Evolutionary conservation across 2,797 vertebrate species (phyloP).

Genomic region (Eulemur albifrons): DNA sequence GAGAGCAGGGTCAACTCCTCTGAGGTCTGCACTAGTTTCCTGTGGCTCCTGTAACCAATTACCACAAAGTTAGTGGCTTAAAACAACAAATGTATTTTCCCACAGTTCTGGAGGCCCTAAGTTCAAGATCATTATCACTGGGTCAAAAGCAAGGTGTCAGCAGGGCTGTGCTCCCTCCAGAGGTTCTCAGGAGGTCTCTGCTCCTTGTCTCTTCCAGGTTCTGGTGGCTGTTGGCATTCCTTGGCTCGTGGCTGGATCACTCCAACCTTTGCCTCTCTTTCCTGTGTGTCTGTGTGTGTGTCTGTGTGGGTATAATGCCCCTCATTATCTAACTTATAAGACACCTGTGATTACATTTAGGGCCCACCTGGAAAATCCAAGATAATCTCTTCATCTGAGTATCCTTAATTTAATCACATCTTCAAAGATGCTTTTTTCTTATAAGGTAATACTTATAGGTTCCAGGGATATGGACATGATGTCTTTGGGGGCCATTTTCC

Average conservation of each 20-base stretch:
- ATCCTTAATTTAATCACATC: background rate
- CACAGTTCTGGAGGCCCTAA: background rate
- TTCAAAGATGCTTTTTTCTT: background rate
- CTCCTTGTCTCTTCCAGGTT: background rate
- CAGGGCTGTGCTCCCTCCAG: accelerated
- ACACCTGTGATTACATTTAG: background rate
- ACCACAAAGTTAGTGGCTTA: background rate
- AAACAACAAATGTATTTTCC: background rate
- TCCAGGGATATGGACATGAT: background rate
- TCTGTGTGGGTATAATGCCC: background rate
- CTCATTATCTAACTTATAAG: background rate
- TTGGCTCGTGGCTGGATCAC: background rate
- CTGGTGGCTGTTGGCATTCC: background rate
- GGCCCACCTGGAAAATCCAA: background rate
- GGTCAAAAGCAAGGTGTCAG: background rate
- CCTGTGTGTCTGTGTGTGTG: background rate
- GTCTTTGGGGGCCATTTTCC: background rate
- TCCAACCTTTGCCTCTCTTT: background rate
- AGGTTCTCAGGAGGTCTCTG: background rate
- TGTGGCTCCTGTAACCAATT: background rate
- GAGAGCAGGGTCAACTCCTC: background rate
- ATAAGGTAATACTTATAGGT: background rate
- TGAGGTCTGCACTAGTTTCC: background rate
- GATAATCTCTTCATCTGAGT: background rate
- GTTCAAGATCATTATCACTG: background rate